Conservation (phyloP, 2,797 vertebrate genomes). For the Dryobates pubescens region DNA sequence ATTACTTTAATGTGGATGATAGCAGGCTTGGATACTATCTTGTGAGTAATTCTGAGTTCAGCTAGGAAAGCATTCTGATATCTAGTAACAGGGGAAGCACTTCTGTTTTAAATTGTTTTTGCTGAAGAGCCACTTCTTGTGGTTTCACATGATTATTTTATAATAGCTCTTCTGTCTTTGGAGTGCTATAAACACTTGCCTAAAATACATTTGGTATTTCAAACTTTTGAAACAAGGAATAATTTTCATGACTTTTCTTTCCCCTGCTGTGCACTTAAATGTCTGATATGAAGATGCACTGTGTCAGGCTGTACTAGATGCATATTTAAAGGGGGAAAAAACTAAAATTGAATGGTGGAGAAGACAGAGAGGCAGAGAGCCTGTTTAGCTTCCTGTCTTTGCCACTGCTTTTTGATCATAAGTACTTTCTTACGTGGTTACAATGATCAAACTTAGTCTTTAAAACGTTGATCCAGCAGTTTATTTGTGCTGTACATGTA, state of each 20-base stretch:
- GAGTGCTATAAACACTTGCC: neutral
- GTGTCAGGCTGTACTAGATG: neutral
- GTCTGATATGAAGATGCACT: neutral
- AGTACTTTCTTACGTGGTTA: neutral
- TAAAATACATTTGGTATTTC: neutral
- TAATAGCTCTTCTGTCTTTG: neutral
- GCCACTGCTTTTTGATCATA: neutral
- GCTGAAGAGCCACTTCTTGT: neutral
- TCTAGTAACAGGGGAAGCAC: neutral
- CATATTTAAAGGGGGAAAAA: neutral
- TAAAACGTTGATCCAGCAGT: neutral
- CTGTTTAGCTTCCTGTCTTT: neutral
- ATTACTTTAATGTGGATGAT: slow-evolving; percentile 5
- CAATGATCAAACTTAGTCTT: neutral
- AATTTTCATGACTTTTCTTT: neutral
- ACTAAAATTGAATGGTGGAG: neutral
- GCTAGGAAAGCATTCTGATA: neutral
- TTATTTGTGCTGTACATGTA: neutral
- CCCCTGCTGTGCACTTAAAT: neutral
- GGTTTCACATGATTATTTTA: slow-evolving; percentile 13
- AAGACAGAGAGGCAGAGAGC: neutral
- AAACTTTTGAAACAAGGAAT: neutral
- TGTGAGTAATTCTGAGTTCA: slow-evolving; percentile 5
- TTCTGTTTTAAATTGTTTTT: neutral
- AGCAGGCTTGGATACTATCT: neutral